Evolutionary conservation across 2,797 vertebrate species (phyloP), one percentile per base, ranked within the genome.

Genomic region (Xiphophorus birchmanni): DNA sequence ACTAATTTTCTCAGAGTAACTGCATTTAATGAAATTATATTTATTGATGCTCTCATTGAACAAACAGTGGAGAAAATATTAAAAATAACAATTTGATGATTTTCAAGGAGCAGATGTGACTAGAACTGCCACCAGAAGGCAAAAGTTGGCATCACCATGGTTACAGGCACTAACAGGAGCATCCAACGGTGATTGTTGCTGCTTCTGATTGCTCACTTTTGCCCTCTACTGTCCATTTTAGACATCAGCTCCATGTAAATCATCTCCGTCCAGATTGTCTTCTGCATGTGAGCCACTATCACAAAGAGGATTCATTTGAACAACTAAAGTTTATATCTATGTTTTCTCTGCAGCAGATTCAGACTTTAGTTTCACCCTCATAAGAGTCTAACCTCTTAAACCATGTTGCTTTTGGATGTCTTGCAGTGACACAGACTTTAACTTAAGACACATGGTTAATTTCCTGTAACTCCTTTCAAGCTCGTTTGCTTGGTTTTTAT

Each of bases 391-490:
- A 69, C 42, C 26, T 40, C 9, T 69, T 26, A 8, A 69, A 69
- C 23, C 37, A 26, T 42, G 37, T 26, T 42, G 29, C 76, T 82
- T 81, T 73, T 88, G 35, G 18, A 44, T 65, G 7, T 50, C 11
- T 67, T 74, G 23, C 75, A 52, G n/a, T 23, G 21, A 35, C 60
- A 52, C 2, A 2, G 23, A 73, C 18, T 44, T 78, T 67, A 63
- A 73, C 37, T 84, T 7, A 17, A 56, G 84, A 75, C 78, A 47
- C 73, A 26, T 80, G 18, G 75, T 84, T 80, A 32, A 79, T 80
- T 82, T 79, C 82, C 84, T 90, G 58, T 82, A 86, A 85, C 91
- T 90, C 89, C 87, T 82, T 89, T 90, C 88, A 87, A 91, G 89
- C 91, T 91, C 91, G 92, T 89, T 93, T 87, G 82, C 87, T 94